Base-by-base conservation (phyloP, 1,140 invertebrate species). In the Brachionus rotundiformis region DNA sequence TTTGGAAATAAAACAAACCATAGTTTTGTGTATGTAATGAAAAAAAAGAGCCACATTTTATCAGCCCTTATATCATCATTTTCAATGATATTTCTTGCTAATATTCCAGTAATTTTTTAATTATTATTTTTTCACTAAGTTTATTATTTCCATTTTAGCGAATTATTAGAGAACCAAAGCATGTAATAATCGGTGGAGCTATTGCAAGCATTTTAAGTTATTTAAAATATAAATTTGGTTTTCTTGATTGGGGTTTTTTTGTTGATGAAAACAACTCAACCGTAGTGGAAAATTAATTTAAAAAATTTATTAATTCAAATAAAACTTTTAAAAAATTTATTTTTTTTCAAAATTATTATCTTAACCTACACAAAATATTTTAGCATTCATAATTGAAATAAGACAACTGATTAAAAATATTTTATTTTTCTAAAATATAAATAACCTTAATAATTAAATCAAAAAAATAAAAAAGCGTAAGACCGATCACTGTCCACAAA, bases 41-140 rank as follows among this genome's bases (percentile, higher is more conserved):
- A 49, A 6, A 49, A 49, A 47, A 49, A 49, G n/a, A 49, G 47
- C n/a, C 47, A 49, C 47, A 49, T 49, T 49, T 49, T 49, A 19
- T 49, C 47, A 19, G 47, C 47, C 4, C n/a, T 49, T 19, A 49
- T 49, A 49, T 49, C 47, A 49, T 49, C 47, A 19, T 49, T 49
- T 49, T 49, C 47, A 49, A 49, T 49, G 47, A 49, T 49, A 49
- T 49, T 49, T 49, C 47, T 49, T 49, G 47, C 47, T 19, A 49
- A 49, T 49, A 49, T 49, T 49, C 47, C 47, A 49, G 47, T 49
- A 49, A 49, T 19, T 47, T 47, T 47, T 47, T 49, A n/a, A 49
- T 49, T 49, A 16, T 49, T 49, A 49, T 47, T 47, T 47, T 47
- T n/a, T 47, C 13, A 47, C 13, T 47, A 47, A 47, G n/a, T 47